Conservation (phyloP, 2,113 vertebrate species). For the Tylochromis polylepis region DNA sequence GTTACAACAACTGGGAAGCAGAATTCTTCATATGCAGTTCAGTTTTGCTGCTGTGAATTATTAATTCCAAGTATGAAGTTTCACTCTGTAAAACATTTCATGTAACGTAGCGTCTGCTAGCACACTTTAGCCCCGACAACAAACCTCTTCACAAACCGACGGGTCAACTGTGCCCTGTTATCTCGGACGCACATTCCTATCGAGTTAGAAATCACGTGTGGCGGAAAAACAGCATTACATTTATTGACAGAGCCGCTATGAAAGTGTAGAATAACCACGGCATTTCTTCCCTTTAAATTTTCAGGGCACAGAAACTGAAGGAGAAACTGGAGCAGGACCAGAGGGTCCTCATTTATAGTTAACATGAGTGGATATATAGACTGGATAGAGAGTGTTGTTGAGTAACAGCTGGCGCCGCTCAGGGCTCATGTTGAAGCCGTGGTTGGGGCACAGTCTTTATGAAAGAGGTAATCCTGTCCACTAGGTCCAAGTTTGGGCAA, state of each 20-base stretch:
- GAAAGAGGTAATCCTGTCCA: background rate
- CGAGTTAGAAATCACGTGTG: no score
- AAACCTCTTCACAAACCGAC: background rate
- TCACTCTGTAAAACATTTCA: background rate
- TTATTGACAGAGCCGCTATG: background rate
- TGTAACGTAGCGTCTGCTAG: background rate
- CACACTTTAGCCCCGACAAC: background rate
- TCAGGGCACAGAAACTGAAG: background rate
- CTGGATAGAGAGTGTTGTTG: background rate
- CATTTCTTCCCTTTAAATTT: no score
- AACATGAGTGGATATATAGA: background rate
- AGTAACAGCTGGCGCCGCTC: background rate
- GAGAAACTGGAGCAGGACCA: background rate
- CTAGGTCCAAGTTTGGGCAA: background rate
- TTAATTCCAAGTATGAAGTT: background rate
- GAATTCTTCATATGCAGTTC: background rate
- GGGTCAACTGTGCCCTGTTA: background rate
- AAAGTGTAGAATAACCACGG: background rate
- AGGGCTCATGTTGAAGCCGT: background rate
- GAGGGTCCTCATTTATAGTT: background rate
- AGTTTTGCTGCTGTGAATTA: background rate
- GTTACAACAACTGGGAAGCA: background rate
- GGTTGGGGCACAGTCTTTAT: background rate
- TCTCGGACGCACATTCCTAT: no score
- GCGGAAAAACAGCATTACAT: no score